Base-by-base conservation (phyloP, 2,888 invertebrate genomes). In the Chrysodeixis includens region DNA sequence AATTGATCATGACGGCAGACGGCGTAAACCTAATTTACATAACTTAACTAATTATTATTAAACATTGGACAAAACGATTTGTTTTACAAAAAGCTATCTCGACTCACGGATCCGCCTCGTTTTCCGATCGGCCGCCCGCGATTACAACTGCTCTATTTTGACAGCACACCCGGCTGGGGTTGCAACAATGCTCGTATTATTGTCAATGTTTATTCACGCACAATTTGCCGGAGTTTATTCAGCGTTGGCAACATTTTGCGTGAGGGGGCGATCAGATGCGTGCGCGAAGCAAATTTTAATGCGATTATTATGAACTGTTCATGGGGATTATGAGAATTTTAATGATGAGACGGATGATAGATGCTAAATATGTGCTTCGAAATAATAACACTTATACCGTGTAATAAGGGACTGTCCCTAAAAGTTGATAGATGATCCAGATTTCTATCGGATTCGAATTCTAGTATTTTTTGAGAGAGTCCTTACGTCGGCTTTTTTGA, bases 141-240 rank as follows among this genome's bases (percentile, higher is more conserved):
- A 83, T 83, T 77, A 68, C 56, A 68, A 67, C 66, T 65, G 65
- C 63, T 69, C 66, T 83, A 79, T 84, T 85, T 83, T 84, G 74
- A 77, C 77, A 78, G 73, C 76, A 74, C 78, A 76, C 74, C 77
- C 75, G 74, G 81, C 71, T 78, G 77, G 83, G 85, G 80, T 83
- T 89, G 92, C 92, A 90, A 94, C 93, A 94, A 94, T 93, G 90
- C 90, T 67, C 84, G 91, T 92, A 93, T 94, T 93, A 93, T 94
- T 86, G 85, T 78, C 78, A 83, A 82, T 94, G 93, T 94, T 94
- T 93, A 90, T 92, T 87, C 93, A 93, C 93, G 94, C 92, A 93
- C 94, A 94, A 94, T 95, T 95, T 94, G 94, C 92, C 78, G 83
- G 84, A 87, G 93, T 94, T 93, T 93, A 92, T 93, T 92, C 88